Conservation (phyloP, 2,888 invertebrate genomes). For the Trachelus tabidus region DNA sequence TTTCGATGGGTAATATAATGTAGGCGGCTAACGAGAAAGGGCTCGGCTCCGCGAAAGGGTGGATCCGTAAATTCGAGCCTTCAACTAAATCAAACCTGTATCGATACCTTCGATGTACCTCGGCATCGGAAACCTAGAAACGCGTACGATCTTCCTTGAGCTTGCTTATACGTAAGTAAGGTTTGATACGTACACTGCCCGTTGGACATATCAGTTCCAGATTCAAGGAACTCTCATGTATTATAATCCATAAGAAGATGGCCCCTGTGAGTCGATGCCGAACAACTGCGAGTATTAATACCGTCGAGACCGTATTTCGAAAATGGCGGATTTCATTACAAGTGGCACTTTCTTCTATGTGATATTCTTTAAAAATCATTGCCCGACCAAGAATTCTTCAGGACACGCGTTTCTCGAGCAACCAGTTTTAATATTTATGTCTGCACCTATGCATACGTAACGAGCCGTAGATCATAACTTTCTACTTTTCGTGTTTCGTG, state of each 20-base stretch:
- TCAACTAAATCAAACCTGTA: slow-evolving; percentile 46
- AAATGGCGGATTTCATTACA: neutral
- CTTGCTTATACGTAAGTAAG: neutral
- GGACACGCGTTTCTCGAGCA: slow-evolving; percentile 6
- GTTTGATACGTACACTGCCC: neutral
- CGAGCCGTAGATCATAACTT: slow-evolving; percentile 51
- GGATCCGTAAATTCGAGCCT: slow-evolving; percentile 54
- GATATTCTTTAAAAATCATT: neutral
- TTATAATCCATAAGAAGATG: neutral
- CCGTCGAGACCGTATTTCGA: neutral
- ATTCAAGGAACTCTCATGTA: neutral
- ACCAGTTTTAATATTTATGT: slow-evolving; percentile 37
- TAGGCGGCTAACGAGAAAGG: slow-evolving; percentile 65
- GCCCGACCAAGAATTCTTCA: neutral
- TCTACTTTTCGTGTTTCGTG: slow-evolving; percentile 30
- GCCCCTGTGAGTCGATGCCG: neutral
- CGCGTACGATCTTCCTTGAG: neutral
- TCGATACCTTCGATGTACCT: neutral
- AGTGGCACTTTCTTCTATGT: neutral
- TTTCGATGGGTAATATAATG: slow-evolving; percentile 63
- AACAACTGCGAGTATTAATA: neutral
- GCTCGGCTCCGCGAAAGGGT: slow-evolving; percentile 47
- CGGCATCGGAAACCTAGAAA: neutral
- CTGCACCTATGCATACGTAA: slow-evolving; percentile 56
- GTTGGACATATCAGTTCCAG: neutral